Percentiles rank a stretch among this genome's conserved stretches.
These are phyloP conservation scores for Cantharis rufa DNA, from an alignment of 2,888 invertebrate genomes.

Conservation along the genomic window DNA sequence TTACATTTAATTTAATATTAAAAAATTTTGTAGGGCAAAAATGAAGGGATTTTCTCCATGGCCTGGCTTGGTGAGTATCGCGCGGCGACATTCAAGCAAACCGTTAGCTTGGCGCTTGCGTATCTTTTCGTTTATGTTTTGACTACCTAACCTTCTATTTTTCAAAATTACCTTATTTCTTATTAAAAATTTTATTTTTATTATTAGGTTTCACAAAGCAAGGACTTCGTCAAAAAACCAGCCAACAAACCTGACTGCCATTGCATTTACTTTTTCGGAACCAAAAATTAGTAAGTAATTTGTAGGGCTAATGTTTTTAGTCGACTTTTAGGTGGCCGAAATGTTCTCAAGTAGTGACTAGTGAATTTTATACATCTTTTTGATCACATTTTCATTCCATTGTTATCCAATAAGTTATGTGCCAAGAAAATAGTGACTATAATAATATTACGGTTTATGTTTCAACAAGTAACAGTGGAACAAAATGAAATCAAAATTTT, in stretches of 20 bases:
- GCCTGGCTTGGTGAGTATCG: conserved; percentile 91
- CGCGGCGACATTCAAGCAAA: conserved; percentile 50
- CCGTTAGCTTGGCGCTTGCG: conserved; percentile 52
- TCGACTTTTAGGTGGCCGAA: conserved; percentile 1
- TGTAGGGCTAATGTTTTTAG: not conserved
- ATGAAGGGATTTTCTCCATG: conserved; percentile 97
- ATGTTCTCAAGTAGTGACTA: not conserved
- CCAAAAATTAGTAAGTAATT: conserved; percentile 91
- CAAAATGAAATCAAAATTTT: not conserved
- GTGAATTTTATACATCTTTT: not conserved
- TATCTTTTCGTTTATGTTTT: conserved; percentile 36
- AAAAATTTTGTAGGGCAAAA: conserved; percentile 80
- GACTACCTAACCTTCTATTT: conserved; percentile 23
- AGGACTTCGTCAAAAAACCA: conserved; percentile 77
- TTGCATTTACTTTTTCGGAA: conserved; percentile 93
- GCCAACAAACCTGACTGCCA: conserved; percentile 75
- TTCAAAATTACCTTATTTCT: not conserved
- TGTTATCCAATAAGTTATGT: not conserved
- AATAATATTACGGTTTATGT: not conserved
- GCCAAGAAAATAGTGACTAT: not conserved
- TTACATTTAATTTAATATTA: conserved; percentile 9
- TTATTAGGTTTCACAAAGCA: conserved; percentile 78
- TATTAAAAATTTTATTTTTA: conserved; percentile 33
- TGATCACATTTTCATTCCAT: not conserved
- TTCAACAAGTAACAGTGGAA: not conserved